These are phyloP conservation scores for Heteractis magnifica DNA, from an alignment of 92 coral and sea anemone species.

Conservation along the genomic window DNA sequence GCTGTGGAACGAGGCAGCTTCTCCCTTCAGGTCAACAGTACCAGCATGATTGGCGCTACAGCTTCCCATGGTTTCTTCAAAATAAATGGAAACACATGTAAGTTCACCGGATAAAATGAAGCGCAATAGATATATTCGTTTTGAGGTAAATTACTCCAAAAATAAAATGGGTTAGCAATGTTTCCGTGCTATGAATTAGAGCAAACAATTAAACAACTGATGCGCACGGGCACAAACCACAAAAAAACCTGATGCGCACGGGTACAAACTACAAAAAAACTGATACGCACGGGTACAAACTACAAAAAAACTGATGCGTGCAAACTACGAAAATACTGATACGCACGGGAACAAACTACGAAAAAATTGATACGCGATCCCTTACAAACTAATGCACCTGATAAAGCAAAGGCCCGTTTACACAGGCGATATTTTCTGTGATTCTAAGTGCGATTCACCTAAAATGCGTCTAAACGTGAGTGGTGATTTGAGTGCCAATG, in stretches of 20 bases:
- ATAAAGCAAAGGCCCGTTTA: too few relatives aligned
- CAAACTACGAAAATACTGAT: background rate
- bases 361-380: background rate
- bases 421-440: too few relatives aligned
- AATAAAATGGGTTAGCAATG: too few relatives aligned
- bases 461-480: too few relatives aligned
- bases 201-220: background rate
- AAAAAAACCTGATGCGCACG: background rate
- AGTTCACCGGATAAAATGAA: background rate
- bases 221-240: background rate
- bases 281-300: background rate
- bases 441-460: too few relatives aligned
- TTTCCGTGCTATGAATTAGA: too few relatives aligned
- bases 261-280: background rate
- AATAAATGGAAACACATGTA: too few relatives aligned
- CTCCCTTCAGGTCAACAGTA: conserved; percentile 33
- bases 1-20: conserved; percentile 45
- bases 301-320: background rate
- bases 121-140: too few relatives aligned
- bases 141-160: too few relatives aligned
- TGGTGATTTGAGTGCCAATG: too few relatives aligned
- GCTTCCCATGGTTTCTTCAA: conserved; percentile 41
- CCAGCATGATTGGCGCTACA: conserved; percentile 29
- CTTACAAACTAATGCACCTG: too few relatives aligned
- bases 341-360: background rate